phyloP scores from a whole-genome alignment of 2,797 vertebrate species.

The Pogonophryne albipinna region DNA sequence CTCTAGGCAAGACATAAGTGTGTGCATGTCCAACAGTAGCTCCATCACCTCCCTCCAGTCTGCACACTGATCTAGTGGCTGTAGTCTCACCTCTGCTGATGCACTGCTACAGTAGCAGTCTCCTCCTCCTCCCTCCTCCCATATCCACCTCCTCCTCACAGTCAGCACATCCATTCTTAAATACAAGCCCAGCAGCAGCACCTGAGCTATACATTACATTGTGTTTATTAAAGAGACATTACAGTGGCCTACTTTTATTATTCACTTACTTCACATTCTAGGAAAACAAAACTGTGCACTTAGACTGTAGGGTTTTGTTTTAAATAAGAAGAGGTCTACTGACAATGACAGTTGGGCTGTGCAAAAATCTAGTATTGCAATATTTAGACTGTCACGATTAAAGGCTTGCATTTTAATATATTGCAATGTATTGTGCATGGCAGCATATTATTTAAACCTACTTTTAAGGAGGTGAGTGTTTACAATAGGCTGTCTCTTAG shows the following conservation, averaged over 20 bases:
- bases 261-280: background rate
- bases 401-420: too few species aligned
- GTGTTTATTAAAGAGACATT: constrained; percentile 14
- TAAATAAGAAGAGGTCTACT: background rate
- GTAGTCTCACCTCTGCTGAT: constrained; percentile 76
- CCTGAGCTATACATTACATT: constrained; percentile 49
- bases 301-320: background rate
- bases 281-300: background rate
- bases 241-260: background rate
- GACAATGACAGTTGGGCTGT: background rate
- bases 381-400: too few species aligned
- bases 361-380: too few species aligned
- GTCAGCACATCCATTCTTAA: constrained; percentile 79
- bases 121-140: constrained; percentile 36
- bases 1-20: constrained; percentile 17
- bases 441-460: too few species aligned
- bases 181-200: constrained; percentile 58
- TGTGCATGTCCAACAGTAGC: constrained; percentile 19
- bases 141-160: constrained; percentile 42
- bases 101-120: constrained; percentile 75
- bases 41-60: constrained; percentile 37
- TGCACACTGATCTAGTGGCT: constrained; percentile 63
- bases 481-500: background rate
- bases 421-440: too few species aligned
- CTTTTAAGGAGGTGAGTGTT: background rate